These are phyloP conservation scores for Heliconius aoede DNA, from an alignment of 2,888 invertebrate genomes.

Conservation along the genomic window DNA sequence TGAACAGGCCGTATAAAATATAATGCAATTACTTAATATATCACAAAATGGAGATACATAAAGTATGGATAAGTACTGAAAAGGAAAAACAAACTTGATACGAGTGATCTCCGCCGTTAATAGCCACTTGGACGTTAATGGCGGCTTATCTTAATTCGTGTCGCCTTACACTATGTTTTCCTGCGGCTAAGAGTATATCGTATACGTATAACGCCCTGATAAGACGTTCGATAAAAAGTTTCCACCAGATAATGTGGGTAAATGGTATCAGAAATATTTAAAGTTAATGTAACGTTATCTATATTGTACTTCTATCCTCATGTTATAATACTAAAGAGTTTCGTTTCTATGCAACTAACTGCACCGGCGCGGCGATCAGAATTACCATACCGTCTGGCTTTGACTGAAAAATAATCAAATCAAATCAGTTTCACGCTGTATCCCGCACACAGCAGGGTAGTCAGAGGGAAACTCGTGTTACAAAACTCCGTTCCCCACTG, in stretches of 20 bases:
- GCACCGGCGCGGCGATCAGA: too few species aligned
- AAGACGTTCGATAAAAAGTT: constrained; percentile 19
- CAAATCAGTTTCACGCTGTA: too few species aligned
- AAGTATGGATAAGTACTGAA: constrained; percentile 4
- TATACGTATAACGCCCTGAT: constrained; percentile 17
- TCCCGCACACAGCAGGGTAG: too few species aligned
- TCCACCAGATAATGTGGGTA: neutral
- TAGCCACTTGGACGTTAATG: constrained; percentile 33
- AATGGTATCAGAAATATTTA: neutral
- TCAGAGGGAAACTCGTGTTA: too few species aligned
- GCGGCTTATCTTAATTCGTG: constrained; percentile 38
- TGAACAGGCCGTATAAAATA: neutral
- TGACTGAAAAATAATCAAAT: too few species aligned
- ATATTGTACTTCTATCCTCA: neutral
- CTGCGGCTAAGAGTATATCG: constrained; percentile 20
- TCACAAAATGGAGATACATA: neutral
- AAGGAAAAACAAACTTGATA: constrained; percentile 28
- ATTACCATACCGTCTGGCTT: too few species aligned
- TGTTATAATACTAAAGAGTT: neutral
- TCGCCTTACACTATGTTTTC: constrained; percentile 27
- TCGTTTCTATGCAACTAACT: too few species aligned
- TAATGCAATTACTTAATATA: neutral
- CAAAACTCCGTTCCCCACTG: too few species aligned
- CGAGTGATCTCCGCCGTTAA: constrained; percentile 27
- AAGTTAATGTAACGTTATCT: neutral